Percentiles rank a stretch among this genome's conserved stretches.
These are phyloP conservation scores for Clarias laeviceps DNA, from an alignment of 2,797 vertebrate species.

Conservation along the genomic window DNA sequence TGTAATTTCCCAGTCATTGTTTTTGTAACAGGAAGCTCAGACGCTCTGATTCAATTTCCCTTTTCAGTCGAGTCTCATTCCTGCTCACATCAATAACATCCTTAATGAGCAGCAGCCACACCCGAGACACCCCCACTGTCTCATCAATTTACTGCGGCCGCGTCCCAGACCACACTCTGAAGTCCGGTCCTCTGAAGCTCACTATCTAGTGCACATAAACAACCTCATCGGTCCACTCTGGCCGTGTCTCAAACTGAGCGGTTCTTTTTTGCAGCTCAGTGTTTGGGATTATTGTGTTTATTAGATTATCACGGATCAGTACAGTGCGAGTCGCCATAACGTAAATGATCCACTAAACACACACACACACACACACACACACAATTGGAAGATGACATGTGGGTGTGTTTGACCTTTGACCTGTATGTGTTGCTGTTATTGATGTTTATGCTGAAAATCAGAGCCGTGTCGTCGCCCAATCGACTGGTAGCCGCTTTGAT, in stretches of 20 bases:
- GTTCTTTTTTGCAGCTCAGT: neutral
- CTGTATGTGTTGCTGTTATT: neutral
- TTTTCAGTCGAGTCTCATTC: neutral
- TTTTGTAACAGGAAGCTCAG: neutral
- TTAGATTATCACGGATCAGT: neutral
- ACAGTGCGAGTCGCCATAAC: neutral
- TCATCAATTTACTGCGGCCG: too few relatives aligned
- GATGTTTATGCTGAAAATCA: neutral
- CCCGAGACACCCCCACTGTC: neutral
- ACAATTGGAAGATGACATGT: neutral
- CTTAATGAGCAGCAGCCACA: neutral
- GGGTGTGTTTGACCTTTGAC: neutral
- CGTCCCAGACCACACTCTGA: neutral
- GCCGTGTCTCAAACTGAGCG: neutral
- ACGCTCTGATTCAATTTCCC: neutral
- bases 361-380: neutral
- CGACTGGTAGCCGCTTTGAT: neutral
- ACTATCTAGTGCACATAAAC: neutral
- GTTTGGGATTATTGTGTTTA: neutral
- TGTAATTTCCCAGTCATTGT: neutral
- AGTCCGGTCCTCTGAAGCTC: neutral
- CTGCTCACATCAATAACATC: constrained; percentile 4
- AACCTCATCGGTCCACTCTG: neutral
- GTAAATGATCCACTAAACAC: neutral
- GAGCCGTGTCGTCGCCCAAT: neutral